Base-by-base conservation (phyloP, 2,113 vertebrate species). In the Chunga burmeisteri region DNA sequence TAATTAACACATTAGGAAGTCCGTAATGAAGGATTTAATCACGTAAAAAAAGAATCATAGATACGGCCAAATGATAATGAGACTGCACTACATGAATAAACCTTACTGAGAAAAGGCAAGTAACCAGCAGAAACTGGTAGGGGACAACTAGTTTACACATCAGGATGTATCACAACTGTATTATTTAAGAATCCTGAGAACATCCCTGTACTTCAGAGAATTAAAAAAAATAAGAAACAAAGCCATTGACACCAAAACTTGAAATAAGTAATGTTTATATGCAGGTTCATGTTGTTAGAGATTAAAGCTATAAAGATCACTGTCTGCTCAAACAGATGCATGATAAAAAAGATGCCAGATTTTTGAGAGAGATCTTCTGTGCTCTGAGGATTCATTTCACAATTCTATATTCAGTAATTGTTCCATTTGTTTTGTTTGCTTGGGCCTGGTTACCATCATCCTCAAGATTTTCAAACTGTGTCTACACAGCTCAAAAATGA, bases 41-140 rank as follows among this genome's bases (percentile, higher is more conserved):
- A 92, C 73, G 85, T 70, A 84, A 81, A 93, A 93, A 89, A 88
- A 58, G 86, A 89, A 19, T 38, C 40, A 88, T 73, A 79, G 91
- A 89, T 75, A 91, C 4, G 73, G 62, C 73, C 93, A 95, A 91
- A 75, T 56, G n/a, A 74, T 71, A 86, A 73, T 40, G 36, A 66
- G 92, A 74, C 55, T 44, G 42, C 49, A 72, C 34, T 50, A 65
- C 40, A 42, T 44, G 27, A 93, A 87, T 73, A 93, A 81, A 73
- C 58, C 20, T 53, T 32, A 27, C 29, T 6, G 30, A 67, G 59
- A 38, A 81, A 73, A 87, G 38, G 66, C 66, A 84, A 85, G 34
- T 27, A 81, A 44, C n/a, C 62, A 87, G 36, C 62, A 85, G 73
- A 85, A 85, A 68, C 32, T 38, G 62, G 32, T 22, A 58, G 6